Evolutionary conservation across 2,113 vertebrate genomes (phyloP), one percentile per base, ranked within the genome.

Genomic region (Myxocyprinus asiaticus): DNA sequence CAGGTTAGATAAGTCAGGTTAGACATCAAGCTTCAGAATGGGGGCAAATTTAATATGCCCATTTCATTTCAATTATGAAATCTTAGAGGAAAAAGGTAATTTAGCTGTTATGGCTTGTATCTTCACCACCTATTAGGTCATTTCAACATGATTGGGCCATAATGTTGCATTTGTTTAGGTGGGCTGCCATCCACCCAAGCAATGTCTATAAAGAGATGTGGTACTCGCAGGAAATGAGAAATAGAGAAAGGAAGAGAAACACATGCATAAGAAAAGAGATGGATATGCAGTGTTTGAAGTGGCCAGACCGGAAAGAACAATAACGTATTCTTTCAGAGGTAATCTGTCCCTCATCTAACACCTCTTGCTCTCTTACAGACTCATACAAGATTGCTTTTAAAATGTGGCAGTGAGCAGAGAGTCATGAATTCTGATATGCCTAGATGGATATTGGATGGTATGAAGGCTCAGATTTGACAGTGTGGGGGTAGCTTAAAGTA

Each of bases 231-330:
- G 65, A 63, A 76, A 47, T 61, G 9, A 63, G 62, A 71, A 59
- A 67, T 45, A 10, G 61, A 76, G 17, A 56, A 67, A 55, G 48
- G 10, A 79, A 6, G 33, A 9, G 55, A 76, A 76, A 8, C 1
- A n/a, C 50, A 73, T 74, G 43, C 68, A 80, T 15, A 22, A 22
- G 68, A 62, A 61, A 74, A 55, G 67, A 61, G 66, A 51, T 43
- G 7, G 55, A 58, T 55, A 12, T 5, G 10, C 11, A 12, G 14
- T 42, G 44, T 51, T 43, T 45, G 8, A 56, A 70, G 33, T 56
- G 55, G 15, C 7, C 4, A 62, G 45, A 72, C 8, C 45, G 22
- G 7, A 50, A 9, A 51, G 58, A 9, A 43, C 15, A 4, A 48
- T 50, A 33, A 44, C 9, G 0, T 47, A 10, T 80, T 64, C 7